phyloP scores from a whole-genome alignment of 2,113 vertebrate species.

The Microcebus jonahi region DNA sequence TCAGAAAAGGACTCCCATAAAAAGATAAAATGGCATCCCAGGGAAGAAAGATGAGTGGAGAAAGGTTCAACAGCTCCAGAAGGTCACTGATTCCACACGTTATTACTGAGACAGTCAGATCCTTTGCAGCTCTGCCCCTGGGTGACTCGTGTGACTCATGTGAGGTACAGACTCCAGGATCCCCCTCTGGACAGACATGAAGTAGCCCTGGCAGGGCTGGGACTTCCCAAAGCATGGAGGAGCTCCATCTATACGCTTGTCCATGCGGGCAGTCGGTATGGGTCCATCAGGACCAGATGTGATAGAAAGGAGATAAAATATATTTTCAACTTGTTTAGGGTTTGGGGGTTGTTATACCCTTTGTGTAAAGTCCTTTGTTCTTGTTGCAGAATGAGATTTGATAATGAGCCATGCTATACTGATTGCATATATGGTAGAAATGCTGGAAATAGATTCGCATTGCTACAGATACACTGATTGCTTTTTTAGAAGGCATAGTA shows the following conservation, averaged over 20 bases:
- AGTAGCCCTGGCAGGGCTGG: background rate
- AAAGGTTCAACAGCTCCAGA: background rate
- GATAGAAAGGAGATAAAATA: background rate
- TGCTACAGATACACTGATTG: background rate
- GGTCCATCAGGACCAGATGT: background rate
- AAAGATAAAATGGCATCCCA: background rate
- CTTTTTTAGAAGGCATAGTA: background rate
- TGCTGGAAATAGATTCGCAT: background rate
- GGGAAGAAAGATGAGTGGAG: background rate
- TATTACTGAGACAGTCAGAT: background rate
- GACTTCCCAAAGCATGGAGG: no score
- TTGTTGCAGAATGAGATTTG: background rate
- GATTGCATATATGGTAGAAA: background rate
- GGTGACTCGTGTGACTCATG: background rate
- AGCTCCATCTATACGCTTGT: background rate
- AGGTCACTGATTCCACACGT: background rate
- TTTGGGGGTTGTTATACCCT: background rate
- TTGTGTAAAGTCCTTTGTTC: background rate
- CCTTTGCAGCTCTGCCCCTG: background rate
- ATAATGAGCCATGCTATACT: background rate
- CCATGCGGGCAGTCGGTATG: rapidly evolving
- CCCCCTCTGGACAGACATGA: background rate
- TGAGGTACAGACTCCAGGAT: background rate
- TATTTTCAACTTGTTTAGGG: background rate
- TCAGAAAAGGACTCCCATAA: background rate